phyloP scores from a whole-genome alignment of 2,113 vertebrate species.

The Crotophaga sulcirostris region DNA sequence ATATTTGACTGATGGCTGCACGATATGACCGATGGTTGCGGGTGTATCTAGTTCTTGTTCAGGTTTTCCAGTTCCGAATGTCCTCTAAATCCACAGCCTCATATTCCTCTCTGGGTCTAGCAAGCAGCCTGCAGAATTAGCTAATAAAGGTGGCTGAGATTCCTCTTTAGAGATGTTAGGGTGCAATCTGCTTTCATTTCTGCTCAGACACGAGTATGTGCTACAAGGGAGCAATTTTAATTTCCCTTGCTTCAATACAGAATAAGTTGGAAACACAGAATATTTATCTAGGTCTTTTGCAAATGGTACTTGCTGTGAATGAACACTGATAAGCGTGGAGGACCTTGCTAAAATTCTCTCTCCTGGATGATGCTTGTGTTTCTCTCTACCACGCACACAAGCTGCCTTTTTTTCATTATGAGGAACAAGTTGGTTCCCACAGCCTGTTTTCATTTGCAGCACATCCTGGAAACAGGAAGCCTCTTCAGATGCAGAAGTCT shows the following conservation, averaged over 20 bases:
- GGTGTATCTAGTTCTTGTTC: background rate
- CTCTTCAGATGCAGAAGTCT: background rate
- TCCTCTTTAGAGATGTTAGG: background rate
- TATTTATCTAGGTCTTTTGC: background rate
- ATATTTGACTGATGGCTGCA: background rate
- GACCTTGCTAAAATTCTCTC: background rate
- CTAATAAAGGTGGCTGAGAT: background rate
- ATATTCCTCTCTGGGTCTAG: background rate
- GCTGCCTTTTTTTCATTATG: background rate
- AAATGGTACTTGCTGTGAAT: background rate
- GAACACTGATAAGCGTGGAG: background rate
- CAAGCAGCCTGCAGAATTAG: background rate
- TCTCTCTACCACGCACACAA: background rate
- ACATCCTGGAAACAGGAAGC: background rate
- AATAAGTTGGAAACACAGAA: background rate
- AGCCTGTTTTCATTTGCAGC: background rate
- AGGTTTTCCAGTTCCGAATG: background rate
- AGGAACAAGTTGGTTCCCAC: background rate
- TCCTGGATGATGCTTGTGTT: background rate
- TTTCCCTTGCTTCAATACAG: background rate
- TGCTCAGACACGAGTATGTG: background rate
- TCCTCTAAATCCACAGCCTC: background rate
- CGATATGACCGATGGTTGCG: background rate
- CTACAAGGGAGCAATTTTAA: background rate
- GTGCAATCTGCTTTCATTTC: background rate